Percentiles rank a stretch among this genome's conserved stretches.
phyloP scores from a whole-genome alignment of 2,113 vertebrate species.

The Leptocoma aspasia region DNA sequence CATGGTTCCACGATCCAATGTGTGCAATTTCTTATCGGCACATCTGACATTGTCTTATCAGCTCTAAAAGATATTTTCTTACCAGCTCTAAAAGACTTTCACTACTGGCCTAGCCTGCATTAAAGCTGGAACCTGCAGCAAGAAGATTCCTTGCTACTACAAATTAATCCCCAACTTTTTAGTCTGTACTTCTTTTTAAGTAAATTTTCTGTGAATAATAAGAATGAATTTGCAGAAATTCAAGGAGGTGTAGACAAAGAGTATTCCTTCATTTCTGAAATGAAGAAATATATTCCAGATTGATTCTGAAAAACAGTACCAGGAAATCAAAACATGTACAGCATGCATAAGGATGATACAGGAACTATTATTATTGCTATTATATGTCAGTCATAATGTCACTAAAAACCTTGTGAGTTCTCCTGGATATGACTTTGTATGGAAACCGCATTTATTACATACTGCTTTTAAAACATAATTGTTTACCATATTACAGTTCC shows the following conservation, averaged over 20 bases:
- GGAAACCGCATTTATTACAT: background rate
- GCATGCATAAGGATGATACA: background rate
- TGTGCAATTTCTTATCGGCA: background rate
- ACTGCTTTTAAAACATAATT: background rate
- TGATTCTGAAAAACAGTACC: background rate
- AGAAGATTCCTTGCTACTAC: background rate
- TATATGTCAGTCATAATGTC: background rate
- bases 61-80: background rate
- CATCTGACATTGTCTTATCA: background rate
- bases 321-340: slow-evolving; percentile 4
- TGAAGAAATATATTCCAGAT: background rate
- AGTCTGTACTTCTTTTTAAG: background rate
- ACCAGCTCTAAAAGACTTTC: background rate
- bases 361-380: background rate
- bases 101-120: background rate
- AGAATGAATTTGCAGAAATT: background rate
- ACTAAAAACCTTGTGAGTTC: slow-evolving; percentile 11
- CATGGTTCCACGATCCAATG: background rate
- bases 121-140: background rate
- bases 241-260: background rate
- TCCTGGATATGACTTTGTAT: slow-evolving; percentile 21
- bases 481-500: background rate
- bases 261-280: background rate
- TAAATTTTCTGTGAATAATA: background rate
- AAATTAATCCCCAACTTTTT: background rate